Base-by-base conservation (phyloP, 2,797 vertebrate genomes). In the Caiman crocodilus region DNA sequence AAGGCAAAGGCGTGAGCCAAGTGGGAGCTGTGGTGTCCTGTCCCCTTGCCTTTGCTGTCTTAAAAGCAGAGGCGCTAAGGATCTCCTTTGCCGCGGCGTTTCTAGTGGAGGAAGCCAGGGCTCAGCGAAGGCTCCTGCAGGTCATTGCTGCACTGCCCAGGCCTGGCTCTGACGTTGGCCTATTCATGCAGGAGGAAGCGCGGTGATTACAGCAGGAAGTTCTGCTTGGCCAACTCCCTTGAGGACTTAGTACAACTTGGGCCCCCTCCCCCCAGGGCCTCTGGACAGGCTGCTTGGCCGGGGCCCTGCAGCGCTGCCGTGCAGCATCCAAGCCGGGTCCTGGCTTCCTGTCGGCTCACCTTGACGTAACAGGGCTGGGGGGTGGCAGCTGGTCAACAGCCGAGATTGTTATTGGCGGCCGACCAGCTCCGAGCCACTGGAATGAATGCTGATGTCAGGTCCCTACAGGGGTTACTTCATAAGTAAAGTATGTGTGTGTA, bases 101-200 rank as follows among this genome's bases (percentile, higher is more conserved):
- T 35, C 67, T 71, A 50, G 42, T 10, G 1, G 76, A 59, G 60
- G 2, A 42, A 63, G 76, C 32, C 26, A n/a, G 65, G 57, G 67
- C 82, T 56, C 2, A 2, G 25, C 42, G n/a, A 56, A 32, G 67
- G 0, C 3, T 71, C 26, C 14, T 57, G 6, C 2, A 61, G 3
- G 17, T 14, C 35, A 73, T 21, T 3, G 58, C 84, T 50, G 7
- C 2, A 12, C 61, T 2, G 81, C 58, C 57, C 73, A 1, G 50
- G 56, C 73, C 50, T 77, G 84, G 73, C 82, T 35, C 87, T 90
- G 87, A 76, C 28, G 61, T 6, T 7, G 32, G 79, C 84, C 85
- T 60, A 56, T 94, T 94, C 90, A 92, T 84, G 85, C n/a, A 2
- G 57, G 82, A 95, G 93, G 94, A 95, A 95, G 85, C 60, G 25